Percentiles rank a stretch among this genome's conserved stretches.
Evolutionary conservation across 2,113 vertebrate species (phyloP).

Genomic region (Aphelocoma coerulescens): DNA sequence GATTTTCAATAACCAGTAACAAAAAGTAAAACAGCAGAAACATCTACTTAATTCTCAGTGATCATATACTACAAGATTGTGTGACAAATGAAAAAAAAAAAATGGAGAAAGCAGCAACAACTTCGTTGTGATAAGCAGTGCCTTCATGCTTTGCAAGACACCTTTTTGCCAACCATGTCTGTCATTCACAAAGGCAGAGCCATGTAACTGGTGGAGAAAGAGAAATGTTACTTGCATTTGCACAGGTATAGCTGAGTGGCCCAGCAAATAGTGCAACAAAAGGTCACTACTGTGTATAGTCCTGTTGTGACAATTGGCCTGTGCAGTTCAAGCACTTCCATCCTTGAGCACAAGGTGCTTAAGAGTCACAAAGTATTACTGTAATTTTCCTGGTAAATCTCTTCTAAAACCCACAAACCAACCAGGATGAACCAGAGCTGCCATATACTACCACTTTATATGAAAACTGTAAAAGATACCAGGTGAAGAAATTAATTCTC

Average conservation of each 20-base stretch:
- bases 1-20: neutral
- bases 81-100: neutral
- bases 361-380: neutral
- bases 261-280: neutral
- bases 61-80: neutral
- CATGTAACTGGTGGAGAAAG: neutral
- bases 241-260: neutral
- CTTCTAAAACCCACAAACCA: neutral
- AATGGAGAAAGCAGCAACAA: neutral
- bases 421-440: neutral
- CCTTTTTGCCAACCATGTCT: neutral
- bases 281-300: neutral
- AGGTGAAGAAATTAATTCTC: neutral
- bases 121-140: neutral
- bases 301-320: neutral
- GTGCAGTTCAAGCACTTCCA: neutral
- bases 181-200: neutral
- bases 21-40: neutral
- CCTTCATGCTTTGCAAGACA: neutral
- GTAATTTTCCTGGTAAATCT: neutral
- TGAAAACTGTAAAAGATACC: neutral
- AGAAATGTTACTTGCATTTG: neutral
- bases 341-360: neutral
- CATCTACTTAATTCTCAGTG: neutral
- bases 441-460: neutral